Base-by-base conservation (phyloP, 2,888 invertebrate species). In the Ferrisia virgata region DNA sequence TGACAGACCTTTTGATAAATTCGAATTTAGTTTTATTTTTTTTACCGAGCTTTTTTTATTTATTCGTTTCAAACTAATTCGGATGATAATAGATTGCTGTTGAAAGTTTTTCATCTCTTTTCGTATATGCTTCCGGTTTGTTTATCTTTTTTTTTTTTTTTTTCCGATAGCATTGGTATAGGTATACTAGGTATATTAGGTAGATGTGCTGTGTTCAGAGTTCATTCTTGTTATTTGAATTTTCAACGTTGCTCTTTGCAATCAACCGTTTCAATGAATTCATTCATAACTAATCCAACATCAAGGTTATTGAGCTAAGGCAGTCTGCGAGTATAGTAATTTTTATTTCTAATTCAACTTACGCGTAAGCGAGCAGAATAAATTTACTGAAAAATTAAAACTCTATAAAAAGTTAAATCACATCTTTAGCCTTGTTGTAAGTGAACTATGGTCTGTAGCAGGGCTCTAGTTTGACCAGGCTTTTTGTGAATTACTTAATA, bases 21-120 rank as follows among this genome's bases (percentile, higher is more conserved):
- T 53, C 81, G 36, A 81, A 33, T 33, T 33, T 81, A 81, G 28
- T 81, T 64, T 81, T 39, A 13, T 40, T 40, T 80, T 53, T 64
- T 64, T 33, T 18, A 22, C 22, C 8, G 43, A 40, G 28, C n/a
- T 31, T 47, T 47, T 47, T 47, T 47, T 47, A 3, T 18, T n/a
- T 18, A 2, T 31, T 31, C 69, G 72, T 72, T 64, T 64, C 58
- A 5, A 31, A 53, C 80, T 53, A 80, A 80, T 80, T 80, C 64
- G 58, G 64, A 58, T 81, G 22, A 64, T 80, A 80, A 80, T 80
- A 28, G 80, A 80, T 80, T 33, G 53, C 40, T 80, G 43, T 53
- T 80, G 25, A 80, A 80, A 53, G 18, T 31, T 25, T 22, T n/a
- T 8, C 79, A 11, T 39, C 40, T 79, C 33, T 76, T 79, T 43